A percentile compares a stretch with the other conserved stretches of the same genome.
Conservation (phyloP, 2,797 vertebrate species). For the Amblyraja radiata region DNA sequence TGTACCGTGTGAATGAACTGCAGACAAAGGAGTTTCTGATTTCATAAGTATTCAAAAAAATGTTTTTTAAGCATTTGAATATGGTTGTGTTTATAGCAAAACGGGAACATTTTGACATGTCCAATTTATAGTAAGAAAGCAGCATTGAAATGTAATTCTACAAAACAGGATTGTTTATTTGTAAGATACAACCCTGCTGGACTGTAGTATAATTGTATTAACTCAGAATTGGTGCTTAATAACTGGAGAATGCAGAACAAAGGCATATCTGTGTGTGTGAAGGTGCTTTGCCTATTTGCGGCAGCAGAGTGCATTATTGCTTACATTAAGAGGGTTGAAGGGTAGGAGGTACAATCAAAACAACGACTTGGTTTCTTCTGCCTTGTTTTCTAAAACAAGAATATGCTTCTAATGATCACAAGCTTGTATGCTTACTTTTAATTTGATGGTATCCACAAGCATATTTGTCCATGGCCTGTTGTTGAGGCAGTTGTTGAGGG, state of each 20-base stretch:
- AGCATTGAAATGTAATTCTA: neutral
- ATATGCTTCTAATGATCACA: neutral
- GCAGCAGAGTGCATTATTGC: conserved; percentile 1
- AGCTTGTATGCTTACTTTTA: neutral
- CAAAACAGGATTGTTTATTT: neutral
- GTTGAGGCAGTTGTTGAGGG: neutral
- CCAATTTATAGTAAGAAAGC: neutral
- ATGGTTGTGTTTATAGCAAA: neutral
- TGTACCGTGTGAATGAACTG: neutral
- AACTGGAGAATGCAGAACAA: neutral
- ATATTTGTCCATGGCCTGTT: neutral
- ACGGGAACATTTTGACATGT: neutral
- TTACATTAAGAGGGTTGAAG: neutral
- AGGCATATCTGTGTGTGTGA: neutral
- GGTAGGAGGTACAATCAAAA: neutral
- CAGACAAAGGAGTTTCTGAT: neutral
- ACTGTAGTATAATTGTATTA: neutral
- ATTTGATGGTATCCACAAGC: no score
- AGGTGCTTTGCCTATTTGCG: neutral
- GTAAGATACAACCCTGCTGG: neutral
- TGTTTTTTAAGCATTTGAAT: neutral
- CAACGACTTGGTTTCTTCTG: neutral
- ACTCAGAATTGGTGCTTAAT: neutral
- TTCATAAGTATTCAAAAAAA: neutral
- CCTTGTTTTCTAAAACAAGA: neutral